Percentiles rank a stretch among this genome's conserved stretches.
phyloP scores from a whole-genome alignment of 2,113 vertebrate species.

The Bolborhynchus lineola region DNA sequence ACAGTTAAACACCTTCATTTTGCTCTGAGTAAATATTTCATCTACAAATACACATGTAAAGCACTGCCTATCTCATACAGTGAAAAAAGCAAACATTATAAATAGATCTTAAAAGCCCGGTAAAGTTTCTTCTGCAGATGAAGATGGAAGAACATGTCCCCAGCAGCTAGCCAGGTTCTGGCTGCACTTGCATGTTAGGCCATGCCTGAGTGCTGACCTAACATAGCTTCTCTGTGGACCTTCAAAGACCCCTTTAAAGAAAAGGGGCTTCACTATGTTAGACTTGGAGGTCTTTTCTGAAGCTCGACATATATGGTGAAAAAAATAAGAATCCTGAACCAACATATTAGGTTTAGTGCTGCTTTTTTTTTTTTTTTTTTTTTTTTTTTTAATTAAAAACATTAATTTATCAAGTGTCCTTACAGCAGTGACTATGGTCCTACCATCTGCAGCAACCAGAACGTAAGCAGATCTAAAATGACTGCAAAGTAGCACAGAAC shows the following conservation, averaged over 20 bases:
- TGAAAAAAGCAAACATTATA: not conserved
- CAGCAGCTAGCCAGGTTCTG: not conserved
- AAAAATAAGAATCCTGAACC: not conserved
- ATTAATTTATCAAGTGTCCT: not conserved
- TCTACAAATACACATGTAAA: not conserved
- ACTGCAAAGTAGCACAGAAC: not conserved
- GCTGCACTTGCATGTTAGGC: fast-evolving
- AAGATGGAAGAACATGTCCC: not conserved
- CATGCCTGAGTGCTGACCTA: not conserved
- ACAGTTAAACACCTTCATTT: not conserved
- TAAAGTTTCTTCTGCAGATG: not conserved
- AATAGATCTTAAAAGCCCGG: not conserved
- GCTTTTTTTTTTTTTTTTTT: fast-evolving
- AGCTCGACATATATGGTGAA: not conserved
- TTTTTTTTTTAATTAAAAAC: not conserved
- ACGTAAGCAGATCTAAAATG: not conserved
- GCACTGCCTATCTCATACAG: not conserved
- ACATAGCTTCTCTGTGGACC: not conserved
- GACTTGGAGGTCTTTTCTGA: not conserved
- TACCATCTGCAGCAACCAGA: not conserved
- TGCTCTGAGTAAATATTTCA: not conserved
- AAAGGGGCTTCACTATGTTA: not conserved
- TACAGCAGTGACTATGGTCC: not conserved
- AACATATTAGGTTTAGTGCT: not conserved
- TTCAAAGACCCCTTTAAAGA: not conserved